Conservation (phyloP, 2,888 invertebrate genomes). For the Dinocampus coccinellae region DNA sequence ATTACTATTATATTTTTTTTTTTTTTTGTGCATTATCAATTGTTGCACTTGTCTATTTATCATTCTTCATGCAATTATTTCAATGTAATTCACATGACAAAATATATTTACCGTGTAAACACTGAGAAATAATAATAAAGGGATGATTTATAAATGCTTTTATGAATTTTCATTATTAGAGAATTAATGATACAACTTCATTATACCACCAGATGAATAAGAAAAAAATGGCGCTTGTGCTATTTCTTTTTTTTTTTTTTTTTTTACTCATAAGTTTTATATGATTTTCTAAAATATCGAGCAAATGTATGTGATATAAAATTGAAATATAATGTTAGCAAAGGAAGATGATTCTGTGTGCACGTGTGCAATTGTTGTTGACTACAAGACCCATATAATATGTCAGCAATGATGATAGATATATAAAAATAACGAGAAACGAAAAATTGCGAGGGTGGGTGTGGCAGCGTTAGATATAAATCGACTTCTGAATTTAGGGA, state of each 20-base stretch:
- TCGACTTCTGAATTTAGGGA: background rate
- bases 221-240: no score
- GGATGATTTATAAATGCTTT: background rate
- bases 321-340: background rate
- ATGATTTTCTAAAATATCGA: background rate
- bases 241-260: no score
- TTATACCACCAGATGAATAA: no score
- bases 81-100: no score
- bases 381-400: background rate
- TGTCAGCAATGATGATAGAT: background rate
- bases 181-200: no score
- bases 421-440: background rate
- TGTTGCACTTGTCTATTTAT: no score
- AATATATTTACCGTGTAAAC: background rate
- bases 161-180: no score
- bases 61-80: no score
- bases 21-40: no score
- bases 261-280: no score
- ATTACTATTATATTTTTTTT: no score
- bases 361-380: background rate
- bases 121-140: background rate
- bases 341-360: background rate
- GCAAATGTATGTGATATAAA: background rate
- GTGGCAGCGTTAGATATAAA: background rate
- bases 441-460: background rate